phyloP scores from a whole-genome alignment of 2,888 invertebrate genomes.

The Pediacus dermestoides region DNA sequence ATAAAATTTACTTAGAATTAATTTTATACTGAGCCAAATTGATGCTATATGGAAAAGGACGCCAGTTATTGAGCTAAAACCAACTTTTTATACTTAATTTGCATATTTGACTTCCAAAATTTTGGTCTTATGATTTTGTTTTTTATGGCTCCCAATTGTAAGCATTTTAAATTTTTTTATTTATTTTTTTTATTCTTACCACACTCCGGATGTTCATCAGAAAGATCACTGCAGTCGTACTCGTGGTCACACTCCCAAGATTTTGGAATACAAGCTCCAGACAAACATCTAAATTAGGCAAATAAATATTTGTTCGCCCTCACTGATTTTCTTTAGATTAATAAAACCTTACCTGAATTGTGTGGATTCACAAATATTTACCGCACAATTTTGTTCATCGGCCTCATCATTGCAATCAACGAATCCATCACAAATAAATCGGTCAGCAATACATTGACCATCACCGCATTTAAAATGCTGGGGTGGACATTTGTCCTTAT shows the following conservation, averaged over 20 bases:
- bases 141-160: too few species aligned
- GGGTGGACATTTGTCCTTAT: constrained; percentile 42
- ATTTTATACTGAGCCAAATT: too few species aligned
- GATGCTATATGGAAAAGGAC: too few species aligned
- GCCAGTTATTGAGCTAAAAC: too few species aligned
- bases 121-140: too few species aligned
- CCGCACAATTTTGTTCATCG: constrained; percentile 50
- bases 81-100: too few species aligned
- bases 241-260: constrained; percentile 68
- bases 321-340: neutral
- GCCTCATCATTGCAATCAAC: constrained; percentile 52
- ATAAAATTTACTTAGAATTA: too few species aligned
- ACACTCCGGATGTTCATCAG: constrained; percentile 67
- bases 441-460: constrained; percentile 52
- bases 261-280: constrained; percentile 66
- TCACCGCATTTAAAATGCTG: constrained; percentile 53
- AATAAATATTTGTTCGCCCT: neutral
- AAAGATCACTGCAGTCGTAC: constrained; percentile 71
- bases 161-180: too few species aligned
- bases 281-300: constrained; percentile 58
- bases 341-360: constrained; percentile 45
- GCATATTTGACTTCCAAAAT: too few species aligned
- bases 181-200: too few species aligned
- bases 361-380: constrained; percentile 34
- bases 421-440: constrained; percentile 53